Conservation (phyloP, 2,797 vertebrate species). For the Perodicticus potto region DNA sequence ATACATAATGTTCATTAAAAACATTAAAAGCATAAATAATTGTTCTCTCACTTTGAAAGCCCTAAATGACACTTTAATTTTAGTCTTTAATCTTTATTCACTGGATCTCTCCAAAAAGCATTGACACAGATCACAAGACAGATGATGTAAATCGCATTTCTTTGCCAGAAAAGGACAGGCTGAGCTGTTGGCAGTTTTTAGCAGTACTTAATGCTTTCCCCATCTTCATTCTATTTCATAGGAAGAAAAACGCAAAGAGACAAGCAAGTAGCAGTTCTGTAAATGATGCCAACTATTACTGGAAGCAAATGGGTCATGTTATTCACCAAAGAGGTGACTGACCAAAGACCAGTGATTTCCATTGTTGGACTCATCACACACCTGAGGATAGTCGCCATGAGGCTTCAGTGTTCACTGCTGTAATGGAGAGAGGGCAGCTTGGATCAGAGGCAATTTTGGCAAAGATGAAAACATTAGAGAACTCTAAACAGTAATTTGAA, state of each 20-base stretch:
- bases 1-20: constrained; percentile 10
- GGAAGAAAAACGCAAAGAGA: neutral
- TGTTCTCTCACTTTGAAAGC: neutral
- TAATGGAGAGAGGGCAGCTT: neutral
- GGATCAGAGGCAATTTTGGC: neutral
- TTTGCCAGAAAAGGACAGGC: constrained; percentile 9
- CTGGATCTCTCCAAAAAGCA: neutral
- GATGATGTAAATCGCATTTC: neutral
- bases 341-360: neutral
- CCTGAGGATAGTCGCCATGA: neutral
- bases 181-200: neutral
- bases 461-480: neutral
- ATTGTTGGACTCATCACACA: neutral
- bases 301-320: neutral
- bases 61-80: neutral
- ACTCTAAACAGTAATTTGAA: neutral
- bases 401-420: neutral
- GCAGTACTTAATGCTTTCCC: neutral
- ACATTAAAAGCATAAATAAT: neutral
- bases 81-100: neutral
- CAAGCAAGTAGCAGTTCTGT: neutral
- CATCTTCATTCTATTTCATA: neutral
- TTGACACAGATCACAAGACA: neutral
- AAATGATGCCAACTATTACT: neutral
- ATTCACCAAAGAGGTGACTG: neutral